Base-by-base conservation (phyloP, 1,140 invertebrate genomes). In the Pomacea maculata region DNA sequence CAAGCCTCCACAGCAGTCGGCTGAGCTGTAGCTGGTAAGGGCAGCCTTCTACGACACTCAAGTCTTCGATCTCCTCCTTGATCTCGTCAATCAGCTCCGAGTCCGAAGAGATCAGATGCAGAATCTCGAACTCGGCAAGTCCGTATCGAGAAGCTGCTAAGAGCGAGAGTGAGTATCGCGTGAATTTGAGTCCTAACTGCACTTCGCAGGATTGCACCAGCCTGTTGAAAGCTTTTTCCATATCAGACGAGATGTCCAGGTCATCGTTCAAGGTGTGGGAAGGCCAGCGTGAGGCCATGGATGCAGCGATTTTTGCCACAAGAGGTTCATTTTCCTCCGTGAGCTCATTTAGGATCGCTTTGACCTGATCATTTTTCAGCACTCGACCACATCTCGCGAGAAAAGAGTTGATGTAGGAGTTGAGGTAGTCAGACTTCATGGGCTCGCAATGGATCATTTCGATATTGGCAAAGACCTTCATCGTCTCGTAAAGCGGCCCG, bases 31-130 rank as follows among this genome's bases (percentile, higher is more conserved):
- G n/a, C 77, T 85, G 84, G 45, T 82, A 83, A 6, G 84, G 80
- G 63, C 78, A 85, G 57, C 84, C 84, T 64, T 85, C 82, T 0
- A 85, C 74, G 61, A 85, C 78, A 68, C 84, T 85, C 15, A 83
- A 57, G 34, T 76, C 63, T 34, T 81, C 74, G n/a, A 68, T 54
- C 75, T 83, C 82, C 55, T 77, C 78, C 65, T 82, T 80, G 64
- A 83, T 80, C 52, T 83, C 82, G 54, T 82, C 78, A 4, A 83
- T 72, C 21, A 85, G 54, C 11, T 82, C 78, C 9, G 80, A 19
- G 57, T 85, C 82, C 29, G 73, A 78, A 14, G 78, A 65, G 11
- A 83, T 61, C 61, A 85, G 75, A 71, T 85, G 82, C 15, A 83
- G 71, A 45, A 85, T 73, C 68, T 85, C 84, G 11, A 76, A 73